Evolutionary conservation across 2,888 invertebrate species (phyloP), one percentile per base, ranked within the genome.

Genomic region (Drosophila percnosoma): DNA sequence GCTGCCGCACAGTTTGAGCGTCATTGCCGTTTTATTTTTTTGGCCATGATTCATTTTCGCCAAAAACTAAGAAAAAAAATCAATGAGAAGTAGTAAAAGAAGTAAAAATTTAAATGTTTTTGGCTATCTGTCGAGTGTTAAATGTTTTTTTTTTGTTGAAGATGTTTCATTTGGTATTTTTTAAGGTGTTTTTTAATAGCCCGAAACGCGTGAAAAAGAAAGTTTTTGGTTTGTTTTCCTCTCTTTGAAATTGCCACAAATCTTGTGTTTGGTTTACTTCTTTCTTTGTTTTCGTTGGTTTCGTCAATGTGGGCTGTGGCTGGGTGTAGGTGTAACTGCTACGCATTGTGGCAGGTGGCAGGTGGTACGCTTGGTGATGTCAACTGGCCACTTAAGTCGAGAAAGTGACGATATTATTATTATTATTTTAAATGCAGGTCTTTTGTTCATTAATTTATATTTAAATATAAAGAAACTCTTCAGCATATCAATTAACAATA

Each of bases 131-230:
- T 68, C 40, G 48, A 36, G 49, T 27, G 66, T 57, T 48, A 34
- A 51, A 68, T 55, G 42, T 62, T 29, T 65, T 69, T 69, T 60
- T 62, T 34, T 65, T 69, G 58, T 66, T 58, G 45, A 62, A 76
- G 64, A 64, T 68, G 67, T 45, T 58, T 71, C 34, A 68, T 45
- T 66, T 69, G 24, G 21, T 29, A 29, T 63, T 38, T 42, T 68
- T 75, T 64, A 75, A 74, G 59, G 51, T 49, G 33, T 18, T 84
- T 83, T 88, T 83, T 69, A 11, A 79, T 86, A 64, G 76, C 69
- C 55, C 24, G 36, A 73, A 67, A 89, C 83, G 84, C 84, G 88
- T 87, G 88, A 89, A 87, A 87, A 85, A 85, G 85, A 85, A 85
- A 85, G 85, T 85, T 85, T 45, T 24, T 24, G 15, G 15, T 45